These are phyloP conservation scores for Acronicta alni DNA, from an alignment of 2,888 invertebrate species.

Conservation along the genomic window DNA sequence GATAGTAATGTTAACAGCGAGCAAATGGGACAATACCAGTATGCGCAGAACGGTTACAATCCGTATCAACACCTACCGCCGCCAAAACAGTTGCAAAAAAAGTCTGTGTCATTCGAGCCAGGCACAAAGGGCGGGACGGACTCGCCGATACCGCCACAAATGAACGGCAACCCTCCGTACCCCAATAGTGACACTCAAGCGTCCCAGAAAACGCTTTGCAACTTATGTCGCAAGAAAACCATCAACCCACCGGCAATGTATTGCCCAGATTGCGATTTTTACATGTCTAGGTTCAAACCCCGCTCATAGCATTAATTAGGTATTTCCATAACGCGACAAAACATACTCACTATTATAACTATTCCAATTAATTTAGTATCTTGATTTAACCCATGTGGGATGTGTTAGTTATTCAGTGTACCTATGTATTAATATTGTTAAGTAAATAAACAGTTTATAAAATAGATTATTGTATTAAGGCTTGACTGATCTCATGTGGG, in stretches of 20 bases:
- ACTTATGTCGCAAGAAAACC: constrained; percentile 95
- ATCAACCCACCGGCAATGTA: constrained; percentile 94
- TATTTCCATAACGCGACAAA: constrained; percentile 26
- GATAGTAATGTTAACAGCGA: constrained; percentile 70
- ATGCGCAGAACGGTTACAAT: constrained; percentile 78
- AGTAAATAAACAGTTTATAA: constrained; percentile 48
- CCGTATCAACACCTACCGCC: constrained; percentile 91
- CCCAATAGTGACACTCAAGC: constrained; percentile 65
- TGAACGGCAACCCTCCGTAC: constrained; percentile 71
- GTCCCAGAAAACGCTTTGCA: constrained; percentile 92
- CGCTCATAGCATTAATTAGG: constrained; percentile 80
- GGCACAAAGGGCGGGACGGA: constrained; percentile 92
- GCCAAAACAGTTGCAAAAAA: constrained; percentile 91
- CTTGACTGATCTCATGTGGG: constrained; percentile 63
- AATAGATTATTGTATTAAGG: constrained; percentile 54
- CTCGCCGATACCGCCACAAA: constrained; percentile 82
- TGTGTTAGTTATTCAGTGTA: constrained; percentile 49
- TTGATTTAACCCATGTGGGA: constrained; percentile 42
- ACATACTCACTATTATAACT: constrained; percentile 50
- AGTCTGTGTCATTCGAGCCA: constrained; percentile 92
- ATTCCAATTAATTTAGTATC: constrained; percentile 31
- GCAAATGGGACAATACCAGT: constrained; percentile 73
- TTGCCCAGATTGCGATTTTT: constrained; percentile 97
- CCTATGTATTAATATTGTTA: constrained; percentile 53
- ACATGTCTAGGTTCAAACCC: constrained; percentile 95